Base-by-base conservation (phyloP, 2,888 invertebrate species). In the Campoplex capitator region DNA sequence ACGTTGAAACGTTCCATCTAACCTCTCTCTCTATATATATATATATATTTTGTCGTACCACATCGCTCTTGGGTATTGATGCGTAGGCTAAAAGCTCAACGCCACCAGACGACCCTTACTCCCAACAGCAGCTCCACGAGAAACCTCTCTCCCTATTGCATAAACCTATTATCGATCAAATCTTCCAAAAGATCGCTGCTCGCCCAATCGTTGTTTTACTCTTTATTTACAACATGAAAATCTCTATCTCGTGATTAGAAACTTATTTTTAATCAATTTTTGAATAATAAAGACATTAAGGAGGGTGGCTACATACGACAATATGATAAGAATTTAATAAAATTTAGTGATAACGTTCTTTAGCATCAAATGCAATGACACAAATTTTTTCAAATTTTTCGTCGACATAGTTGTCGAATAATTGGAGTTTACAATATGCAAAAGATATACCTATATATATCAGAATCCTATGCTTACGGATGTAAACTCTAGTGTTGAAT, bases 81-180 rank as follows among this genome's bases (percentile, higher is more conserved):
- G 35, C 74, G 35, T 38, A 56, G 38, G 74, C 56, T 74, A 35
- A 56, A 74, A 74, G 74, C 74, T 74, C 51, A 32, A 38, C 56
- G 35, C 23, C 38, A n/a, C 23, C 38, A 54, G 56, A 51, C 28
- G 32, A 71, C 51, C 28, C 32, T 71, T 3, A 45, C 71, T 71
- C 13, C 6, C 16, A 32, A 28, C 32, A 62, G 13, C 62, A 16
- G 16, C 28, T 16, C 16, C 62, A 32, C 32, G 13, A 62, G 16
- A 32, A 32, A 16, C 32, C 62, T 32, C 62, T 62, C 32, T 16
- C 32, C 32, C 6, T 62, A 32, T 28, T 28, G 28, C 62, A 16
- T 32, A 32, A 62, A 62, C 32, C 7, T 32, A 62, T 62, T 32
- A 62, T 62, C 62, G 32, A 62, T 62, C 32, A 16, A 62, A 32